Evolutionary conservation across 2,797 vertebrate species (phyloP).

Genomic region (Lagorchestes hirsutus): DNA sequence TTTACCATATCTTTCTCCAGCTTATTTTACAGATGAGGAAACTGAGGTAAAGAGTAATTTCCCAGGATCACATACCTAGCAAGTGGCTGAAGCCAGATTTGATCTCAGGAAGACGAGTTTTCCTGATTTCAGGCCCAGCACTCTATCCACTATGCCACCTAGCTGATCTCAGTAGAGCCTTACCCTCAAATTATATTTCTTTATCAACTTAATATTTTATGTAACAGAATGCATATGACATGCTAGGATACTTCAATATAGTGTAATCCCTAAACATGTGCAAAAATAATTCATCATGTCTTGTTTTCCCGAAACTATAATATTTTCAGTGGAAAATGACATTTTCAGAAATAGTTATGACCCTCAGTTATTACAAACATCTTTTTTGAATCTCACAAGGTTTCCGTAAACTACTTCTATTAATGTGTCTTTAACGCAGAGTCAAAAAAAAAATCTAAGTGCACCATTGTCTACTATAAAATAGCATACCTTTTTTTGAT

Average conservation of each 20-base stretch:
- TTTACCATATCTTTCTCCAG: background rate
- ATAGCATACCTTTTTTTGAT: slow-evolving; percentile 13
- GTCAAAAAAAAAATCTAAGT: background rate
- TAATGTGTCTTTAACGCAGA: background rate
- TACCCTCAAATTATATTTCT: slow-evolving; percentile 61
- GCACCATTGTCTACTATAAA: background rate
- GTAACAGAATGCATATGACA: slow-evolving; percentile 50
- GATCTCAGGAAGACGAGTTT: background rate
- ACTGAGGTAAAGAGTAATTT: background rate
- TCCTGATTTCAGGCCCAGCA: background rate
- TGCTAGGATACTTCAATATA: slow-evolving; percentile 33
- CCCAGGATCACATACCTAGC: background rate
- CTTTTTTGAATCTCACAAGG: slow-evolving; percentile 34
- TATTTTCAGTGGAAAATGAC: slow-evolving; percentile 52
- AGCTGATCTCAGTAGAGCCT: slow-evolving; percentile 61
- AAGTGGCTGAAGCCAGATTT: background rate
- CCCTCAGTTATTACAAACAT: background rate
- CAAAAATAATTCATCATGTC: slow-evolving; percentile 53
- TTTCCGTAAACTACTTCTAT: background rate
- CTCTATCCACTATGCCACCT: background rate
- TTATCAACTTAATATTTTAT: slow-evolving; percentile 61
- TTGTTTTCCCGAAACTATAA: background rate
- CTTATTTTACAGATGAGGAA: background rate
- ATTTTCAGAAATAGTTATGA: slow-evolving; percentile 59
- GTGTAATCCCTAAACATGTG: slow-evolving; percentile 23